A percentile compares a stretch with the other conserved stretches of the same genome.
Conservation (phyloP, 2,888 invertebrate species). For the Pharmacophagus antenor region DNA sequence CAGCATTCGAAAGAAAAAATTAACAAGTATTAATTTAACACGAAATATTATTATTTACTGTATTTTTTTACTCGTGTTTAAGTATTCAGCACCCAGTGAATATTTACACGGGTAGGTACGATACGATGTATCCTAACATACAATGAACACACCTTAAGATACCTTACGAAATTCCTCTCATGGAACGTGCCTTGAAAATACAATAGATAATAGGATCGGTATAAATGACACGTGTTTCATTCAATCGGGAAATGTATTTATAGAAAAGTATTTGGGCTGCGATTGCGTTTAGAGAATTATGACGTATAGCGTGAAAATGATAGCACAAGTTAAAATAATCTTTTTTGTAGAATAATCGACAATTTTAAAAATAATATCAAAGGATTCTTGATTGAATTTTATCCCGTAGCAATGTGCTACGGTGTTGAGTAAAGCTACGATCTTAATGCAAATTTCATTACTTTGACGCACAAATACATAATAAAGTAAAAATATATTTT, state of each 20-base stretch:
- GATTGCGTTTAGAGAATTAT: conserved; percentile 10
- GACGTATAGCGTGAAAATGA: conserved; percentile 8
- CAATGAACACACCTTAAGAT: background rate
- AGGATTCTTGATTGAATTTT: background rate
- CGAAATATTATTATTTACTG: no score
- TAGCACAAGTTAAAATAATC: background rate
- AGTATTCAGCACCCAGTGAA: no score
- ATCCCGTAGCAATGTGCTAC: background rate
- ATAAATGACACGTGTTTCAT: conserved; percentile 18
- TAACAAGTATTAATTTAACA: no score
- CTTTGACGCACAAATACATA: no score
- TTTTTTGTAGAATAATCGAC: no score
- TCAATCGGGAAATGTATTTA: conserved; percentile 14
- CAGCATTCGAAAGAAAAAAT: no score
- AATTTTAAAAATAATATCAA: no score
- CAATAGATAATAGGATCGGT: conserved; percentile 14
- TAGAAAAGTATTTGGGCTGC: conserved; percentile 12
- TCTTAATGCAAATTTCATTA: no score
- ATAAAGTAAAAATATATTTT: no score
- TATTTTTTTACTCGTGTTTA: no score
- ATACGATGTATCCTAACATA: no score
- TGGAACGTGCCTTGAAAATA: conserved; percentile 12
- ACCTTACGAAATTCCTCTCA: conserved; percentile 8
- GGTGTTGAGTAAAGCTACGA: background rate
- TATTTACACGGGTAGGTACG: no score